Percentiles rank a stretch among this genome's conserved stretches.
phyloP scores from a whole-genome alignment of 2,888 invertebrate genomes.

The Tortricodes alternella region DNA sequence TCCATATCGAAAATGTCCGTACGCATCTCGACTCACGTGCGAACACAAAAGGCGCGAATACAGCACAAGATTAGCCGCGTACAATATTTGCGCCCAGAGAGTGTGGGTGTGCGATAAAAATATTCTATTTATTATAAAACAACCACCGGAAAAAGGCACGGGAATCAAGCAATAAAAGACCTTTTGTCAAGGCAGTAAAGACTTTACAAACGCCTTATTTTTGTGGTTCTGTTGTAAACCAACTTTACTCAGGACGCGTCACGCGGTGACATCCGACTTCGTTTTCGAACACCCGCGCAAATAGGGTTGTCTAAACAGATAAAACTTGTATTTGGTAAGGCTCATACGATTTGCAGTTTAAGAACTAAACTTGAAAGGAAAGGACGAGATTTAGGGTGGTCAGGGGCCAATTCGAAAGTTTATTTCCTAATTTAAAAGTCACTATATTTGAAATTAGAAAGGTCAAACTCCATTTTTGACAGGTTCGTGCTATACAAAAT shows the following conservation, averaged over 20 bases:
- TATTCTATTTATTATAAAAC: slow-evolving; percentile 81
- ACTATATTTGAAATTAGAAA: too few species aligned
- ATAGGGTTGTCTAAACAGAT: slow-evolving; percentile 35
- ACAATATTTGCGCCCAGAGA: slow-evolving; percentile 71
- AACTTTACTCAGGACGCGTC: slow-evolving; percentile 74
- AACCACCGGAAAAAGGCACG: too few species aligned
- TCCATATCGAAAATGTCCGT: not conserved
- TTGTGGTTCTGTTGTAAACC: too few species aligned
- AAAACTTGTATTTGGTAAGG: not conserved
- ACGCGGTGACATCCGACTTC: slow-evolving; percentile 75
- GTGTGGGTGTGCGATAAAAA: slow-evolving; percentile 78
- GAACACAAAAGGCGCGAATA: slow-evolving; percentile 4
- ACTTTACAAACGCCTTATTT: too few species aligned
- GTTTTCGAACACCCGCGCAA: slow-evolving; percentile 45
- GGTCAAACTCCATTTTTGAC: too few species aligned
- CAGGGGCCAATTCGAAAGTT: too few species aligned
- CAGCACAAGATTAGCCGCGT: slow-evolving; percentile 28
- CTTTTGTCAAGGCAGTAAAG: too few species aligned
- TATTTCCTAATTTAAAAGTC: too few species aligned
- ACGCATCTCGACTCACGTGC: not conserved
- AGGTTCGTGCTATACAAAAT: too few species aligned
- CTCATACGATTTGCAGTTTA: not conserved
- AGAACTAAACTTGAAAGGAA: too few species aligned
- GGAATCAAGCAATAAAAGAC: too few species aligned
- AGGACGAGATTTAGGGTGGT: too few species aligned